These are phyloP conservation scores for Erebia ligea DNA, from an alignment of 2,888 invertebrate species.

Conservation along the genomic window DNA sequence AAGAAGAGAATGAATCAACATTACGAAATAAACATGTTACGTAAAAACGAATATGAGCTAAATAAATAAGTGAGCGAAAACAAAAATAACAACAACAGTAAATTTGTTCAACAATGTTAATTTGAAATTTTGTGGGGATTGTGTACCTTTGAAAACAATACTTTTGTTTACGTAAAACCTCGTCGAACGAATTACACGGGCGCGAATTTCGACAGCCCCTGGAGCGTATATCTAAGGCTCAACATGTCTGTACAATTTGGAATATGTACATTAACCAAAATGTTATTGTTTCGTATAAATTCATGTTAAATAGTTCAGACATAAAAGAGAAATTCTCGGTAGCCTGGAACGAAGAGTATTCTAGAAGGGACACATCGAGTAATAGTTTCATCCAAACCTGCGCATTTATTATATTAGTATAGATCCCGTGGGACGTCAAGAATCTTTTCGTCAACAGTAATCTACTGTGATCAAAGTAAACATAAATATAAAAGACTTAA, in stretches of 20 bases:
- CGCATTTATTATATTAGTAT: too few species aligned
- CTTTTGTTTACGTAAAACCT: constrained; percentile 8
- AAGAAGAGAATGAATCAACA: background rate
- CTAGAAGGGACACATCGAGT: too few species aligned
- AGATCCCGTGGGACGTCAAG: too few species aligned
- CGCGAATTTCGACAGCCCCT: background rate
- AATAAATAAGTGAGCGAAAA: background rate
- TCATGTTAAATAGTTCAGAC: too few species aligned
- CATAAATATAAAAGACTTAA: background rate
- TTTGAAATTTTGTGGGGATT: constrained; percentile 10
- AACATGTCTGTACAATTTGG: too few species aligned
- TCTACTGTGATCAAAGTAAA: background rate
- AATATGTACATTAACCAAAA: too few species aligned
- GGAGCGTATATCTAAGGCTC: background rate
- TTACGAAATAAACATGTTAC: background rate
- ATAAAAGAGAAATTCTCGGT: too few species aligned
- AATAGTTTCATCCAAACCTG: too few species aligned
- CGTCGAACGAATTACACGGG: background rate
- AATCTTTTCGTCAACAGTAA: too few species aligned
- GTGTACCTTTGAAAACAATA: constrained; percentile 5
- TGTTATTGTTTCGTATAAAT: too few species aligned
- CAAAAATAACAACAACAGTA: background rate
- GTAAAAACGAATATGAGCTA: background rate
- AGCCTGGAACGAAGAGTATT: too few species aligned
- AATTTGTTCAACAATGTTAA: constrained; percentile 12